Evolutionary conservation across 2,888 invertebrate genomes (phyloP), one percentile per base, ranked within the genome.

Genomic region (Heliothis peltigera): DNA sequence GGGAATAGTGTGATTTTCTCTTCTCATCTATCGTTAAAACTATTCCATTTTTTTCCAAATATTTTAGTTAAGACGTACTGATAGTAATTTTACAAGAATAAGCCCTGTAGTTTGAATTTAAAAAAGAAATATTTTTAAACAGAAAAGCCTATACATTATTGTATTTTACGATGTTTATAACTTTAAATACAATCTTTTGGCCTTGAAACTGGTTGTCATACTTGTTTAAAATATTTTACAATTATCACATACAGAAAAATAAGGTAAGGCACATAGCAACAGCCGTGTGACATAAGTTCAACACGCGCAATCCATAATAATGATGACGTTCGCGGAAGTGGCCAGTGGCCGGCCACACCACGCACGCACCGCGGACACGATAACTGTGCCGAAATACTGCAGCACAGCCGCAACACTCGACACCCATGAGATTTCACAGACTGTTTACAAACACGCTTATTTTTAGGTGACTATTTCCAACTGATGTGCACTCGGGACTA

Each of bases 321-420:
- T 86, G 86, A 80, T 85, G 84, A 85, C 83, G 87, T 86, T 86
- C 82, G 83, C 89, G 92, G 92, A 92, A 91, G 90, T 87, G 79
- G 82, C 68, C 79, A 81, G 81, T 66, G 64, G 67, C 51, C 58
- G 61, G 55, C 32, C 74, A 47, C 56, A 63, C 65, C 55, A 22
- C 66, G 42, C 48, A 25, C 44, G 46, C 46, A 72, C 65, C 65
- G 60, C 64, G 28, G 63, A 35, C 64, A 58, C 62, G 62, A 52
- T 67, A 79, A 69, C 72, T 70, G 66, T 75, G 76, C 68, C 61
- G 56, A 79, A 81, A 77, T 72, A 64, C 62, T 67, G 44, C 57
- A 46, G 22, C 47, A 22, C 25, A 56, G 43, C 58, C 55, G 64
- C 53, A 65, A 72, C 53, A 62, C 59, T 65, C 68, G 54, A 51